Conservation (phyloP, 2,113 vertebrate genomes). For the Bungarus multicinctus region DNA sequence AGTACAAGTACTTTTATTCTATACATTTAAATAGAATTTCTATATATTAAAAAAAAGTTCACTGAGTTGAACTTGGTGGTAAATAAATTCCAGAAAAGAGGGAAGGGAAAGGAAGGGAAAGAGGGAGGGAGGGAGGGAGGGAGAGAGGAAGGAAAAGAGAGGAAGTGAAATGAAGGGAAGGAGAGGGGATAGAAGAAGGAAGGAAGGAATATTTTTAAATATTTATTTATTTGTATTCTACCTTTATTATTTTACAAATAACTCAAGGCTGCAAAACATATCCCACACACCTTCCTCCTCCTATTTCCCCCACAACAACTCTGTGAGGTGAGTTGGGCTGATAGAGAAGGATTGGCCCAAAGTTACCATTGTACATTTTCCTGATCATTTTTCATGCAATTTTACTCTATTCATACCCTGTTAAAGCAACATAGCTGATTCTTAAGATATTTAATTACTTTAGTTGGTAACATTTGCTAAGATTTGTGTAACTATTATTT, state of each 20-base stretch:
- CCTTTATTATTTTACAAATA: neutral
- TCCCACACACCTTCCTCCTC: neutral
- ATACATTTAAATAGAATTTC: neutral
- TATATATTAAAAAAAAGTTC: neutral
- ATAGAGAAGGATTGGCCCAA: too few relatives aligned
- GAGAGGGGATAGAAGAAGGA: neutral
- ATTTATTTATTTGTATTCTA: too few relatives aligned
- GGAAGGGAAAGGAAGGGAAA: too few relatives aligned
- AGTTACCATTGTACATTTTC: too few relatives aligned
- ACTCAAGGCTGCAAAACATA: neutral
- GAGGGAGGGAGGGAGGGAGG: fast-evolving
- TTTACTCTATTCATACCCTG: neutral
- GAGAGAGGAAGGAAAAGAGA: too few relatives aligned
- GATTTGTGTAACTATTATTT: neutral
- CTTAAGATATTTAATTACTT: neutral
- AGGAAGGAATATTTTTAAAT: too few relatives aligned
- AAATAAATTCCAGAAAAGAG: neutral
- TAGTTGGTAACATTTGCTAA: neutral
- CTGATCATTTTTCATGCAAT: neutral
- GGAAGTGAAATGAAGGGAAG: too few relatives aligned
- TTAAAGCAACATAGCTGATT: neutral
- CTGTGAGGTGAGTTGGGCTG: too few relatives aligned
- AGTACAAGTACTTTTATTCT: neutral
- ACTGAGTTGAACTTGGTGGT: neutral
- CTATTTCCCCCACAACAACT: neutral